These are phyloP conservation scores for Heterodera schachtii DNA, from an alignment of 1,140 invertebrate species.

Conservation along the genomic window DNA sequence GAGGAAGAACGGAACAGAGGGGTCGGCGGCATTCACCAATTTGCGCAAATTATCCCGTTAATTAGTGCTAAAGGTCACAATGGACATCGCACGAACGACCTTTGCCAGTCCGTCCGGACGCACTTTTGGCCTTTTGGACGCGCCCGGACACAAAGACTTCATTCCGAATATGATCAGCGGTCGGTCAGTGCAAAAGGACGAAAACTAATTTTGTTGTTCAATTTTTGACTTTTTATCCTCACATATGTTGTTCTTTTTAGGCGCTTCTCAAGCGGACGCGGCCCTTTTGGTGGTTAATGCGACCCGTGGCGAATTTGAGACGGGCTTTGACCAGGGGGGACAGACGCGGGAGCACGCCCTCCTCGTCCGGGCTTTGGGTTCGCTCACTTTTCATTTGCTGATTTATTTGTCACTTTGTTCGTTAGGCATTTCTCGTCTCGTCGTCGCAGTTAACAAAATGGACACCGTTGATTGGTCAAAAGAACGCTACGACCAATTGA, in stretches of 20 bases:
- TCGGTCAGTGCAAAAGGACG: conserved; percentile 28
- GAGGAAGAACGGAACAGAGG: conserved; percentile 80
- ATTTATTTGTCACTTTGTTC: conserved; percentile 20
- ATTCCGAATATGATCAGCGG: conserved; percentile 98
- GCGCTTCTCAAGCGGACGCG: conserved; percentile 93
- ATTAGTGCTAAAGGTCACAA: conserved; percentile 79
- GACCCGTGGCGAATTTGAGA: conserved; percentile 91
- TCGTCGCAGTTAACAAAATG: conserved; percentile 70
- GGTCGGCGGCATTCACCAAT: conserved; percentile 38
- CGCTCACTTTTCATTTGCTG: not conserved
- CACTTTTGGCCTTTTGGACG: conserved; percentile 84
- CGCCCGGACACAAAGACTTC: conserved; percentile 92
- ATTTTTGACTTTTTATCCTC: not conserved
- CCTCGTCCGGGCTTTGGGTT: conserved; percentile 84
- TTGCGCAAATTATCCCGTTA: conserved; percentile 71
- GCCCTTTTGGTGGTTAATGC: conserved; percentile 93
- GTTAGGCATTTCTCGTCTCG: conserved; percentile 78
- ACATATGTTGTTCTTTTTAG: conserved; percentile 65
- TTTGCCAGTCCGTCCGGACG: conserved; percentile 73
- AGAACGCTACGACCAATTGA: conserved; percentile 83
- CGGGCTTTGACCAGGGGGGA: conserved; percentile 93
- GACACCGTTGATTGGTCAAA: conserved; percentile 69
- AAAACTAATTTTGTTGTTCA: not conserved
- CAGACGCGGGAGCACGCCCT: conserved; percentile 96
- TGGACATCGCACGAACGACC: conserved; percentile 90